A percentile compares a stretch with the other conserved stretches of the same genome.
phyloP scores from a whole-genome alignment of 1,140 invertebrate genomes.

The Tachypleus tridentatus region DNA sequence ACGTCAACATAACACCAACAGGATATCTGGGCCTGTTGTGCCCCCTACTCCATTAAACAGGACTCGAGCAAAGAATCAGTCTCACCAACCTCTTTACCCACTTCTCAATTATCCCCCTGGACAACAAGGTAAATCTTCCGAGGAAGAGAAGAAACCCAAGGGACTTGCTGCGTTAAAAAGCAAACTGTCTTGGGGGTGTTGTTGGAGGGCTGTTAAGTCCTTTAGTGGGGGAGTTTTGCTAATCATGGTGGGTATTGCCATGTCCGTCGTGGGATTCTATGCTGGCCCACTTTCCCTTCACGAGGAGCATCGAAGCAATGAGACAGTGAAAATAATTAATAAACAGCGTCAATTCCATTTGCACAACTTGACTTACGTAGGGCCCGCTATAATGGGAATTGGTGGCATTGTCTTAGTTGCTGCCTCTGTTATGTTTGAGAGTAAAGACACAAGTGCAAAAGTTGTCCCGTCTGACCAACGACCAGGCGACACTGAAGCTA shows the following conservation, averaged over 20 bases:
- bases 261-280: slow-evolving; percentile 66
- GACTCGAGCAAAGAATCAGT: slow-evolving; percentile 18
- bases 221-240: slow-evolving; percentile 66
- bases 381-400: slow-evolving; percentile 83
- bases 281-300: slow-evolving; percentile 54
- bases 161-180: slow-evolving; percentile 16
- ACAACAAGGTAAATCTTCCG: background rate
- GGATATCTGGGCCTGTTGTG: slow-evolving; percentile 17
- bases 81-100: slow-evolving; percentile 21
- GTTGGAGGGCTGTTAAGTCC: slow-evolving; percentile 81
- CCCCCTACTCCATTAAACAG: slow-evolving; percentile 21
- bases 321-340: slow-evolving; percentile 42
- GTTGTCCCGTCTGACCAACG: slow-evolving; percentile 2
- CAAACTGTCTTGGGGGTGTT: slow-evolving; percentile 38
- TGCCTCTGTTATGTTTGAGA: slow-evolving; percentile 86
- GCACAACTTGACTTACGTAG: slow-evolving; percentile 80
- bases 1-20: slow-evolving; percentile 25
- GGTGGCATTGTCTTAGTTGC: slow-evolving; percentile 87
- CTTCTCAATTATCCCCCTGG: background rate
- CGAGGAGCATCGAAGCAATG: slow-evolving; percentile 63
- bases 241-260: slow-evolving; percentile 70
- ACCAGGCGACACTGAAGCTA: slow-evolving; percentile 8
- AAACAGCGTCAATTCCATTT: slow-evolving; percentile 41
- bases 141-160: background rate
- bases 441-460: slow-evolving; percentile 14